phyloP scores from a whole-genome alignment of 2,113 vertebrate genomes.

The Crocuta crocuta region DNA sequence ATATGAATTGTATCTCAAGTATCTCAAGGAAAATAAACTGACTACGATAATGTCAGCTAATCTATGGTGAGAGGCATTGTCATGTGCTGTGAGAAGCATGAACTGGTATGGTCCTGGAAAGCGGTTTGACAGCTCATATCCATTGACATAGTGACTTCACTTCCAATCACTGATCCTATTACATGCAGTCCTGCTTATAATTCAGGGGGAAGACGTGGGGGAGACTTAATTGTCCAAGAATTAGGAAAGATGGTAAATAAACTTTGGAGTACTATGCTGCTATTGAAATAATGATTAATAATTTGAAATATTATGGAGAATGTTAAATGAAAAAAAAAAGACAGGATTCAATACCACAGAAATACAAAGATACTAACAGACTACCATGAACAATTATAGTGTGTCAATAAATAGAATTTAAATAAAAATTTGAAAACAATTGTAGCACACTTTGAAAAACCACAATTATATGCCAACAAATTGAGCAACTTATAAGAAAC shows the following conservation, averaged over 20 bases:
- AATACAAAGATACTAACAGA: not conserved
- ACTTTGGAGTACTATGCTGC: not conserved
- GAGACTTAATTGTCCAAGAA: not conserved
- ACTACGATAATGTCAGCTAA: too few relatives aligned
- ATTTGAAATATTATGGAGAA: not conserved
- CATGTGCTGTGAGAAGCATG: not conserved
- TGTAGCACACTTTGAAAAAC: too few relatives aligned
- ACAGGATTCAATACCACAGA: not conserved
- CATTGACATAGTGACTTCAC: not conserved
- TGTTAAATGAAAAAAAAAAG: not conserved
- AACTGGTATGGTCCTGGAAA: accelerated
- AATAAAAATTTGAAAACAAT: too few relatives aligned
- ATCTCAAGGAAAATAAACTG: not conserved
- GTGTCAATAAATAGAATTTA: too few relatives aligned
- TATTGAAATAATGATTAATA: not conserved
- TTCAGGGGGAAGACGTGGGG: not conserved
- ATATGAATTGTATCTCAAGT: not conserved
- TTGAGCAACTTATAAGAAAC: not conserved
- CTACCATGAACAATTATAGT: not conserved
- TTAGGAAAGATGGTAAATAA: not conserved
- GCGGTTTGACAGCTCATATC: not conserved
- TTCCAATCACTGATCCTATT: not conserved
- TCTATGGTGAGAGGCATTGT: too few relatives aligned
- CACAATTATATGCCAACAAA: not conserved
- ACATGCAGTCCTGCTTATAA: not conserved